Base-by-base conservation (phyloP, 2,113 vertebrate species). In the Psilopsiagon aymara region DNA sequence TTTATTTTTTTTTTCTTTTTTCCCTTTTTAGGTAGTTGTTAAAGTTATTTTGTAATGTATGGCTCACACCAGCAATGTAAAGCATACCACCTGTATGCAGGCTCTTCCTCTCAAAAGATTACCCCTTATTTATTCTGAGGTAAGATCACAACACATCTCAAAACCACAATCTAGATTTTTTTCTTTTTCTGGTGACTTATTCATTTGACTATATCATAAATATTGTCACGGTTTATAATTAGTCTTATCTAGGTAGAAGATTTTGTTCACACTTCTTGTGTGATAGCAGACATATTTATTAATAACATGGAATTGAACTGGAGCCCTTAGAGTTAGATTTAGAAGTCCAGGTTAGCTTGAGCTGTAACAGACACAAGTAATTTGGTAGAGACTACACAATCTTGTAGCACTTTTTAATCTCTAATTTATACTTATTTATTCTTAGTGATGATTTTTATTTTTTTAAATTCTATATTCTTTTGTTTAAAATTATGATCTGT, bases 301-400 rank as follows among this genome's bases (percentile, higher is more conserved):
- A 25, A 2, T 25, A 25, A 13, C 41, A 29, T 81, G n/a, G 35
- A 80, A 44, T 64, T 80, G 77, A 60, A 5, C 6, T 5, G 3
- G 23, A 64, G 15, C 8, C 17, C 11, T 79, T 73, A 37, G 20
- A 35, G 4, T n/a, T 82, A 63, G 46, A 57, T 81, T 67, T 79
- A 1, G 19, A 43, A 78, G 8, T 47, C 7, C 15, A 60, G 47
- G 19, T 71, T 78, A 57, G 18, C 46, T n/a, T 90, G 31, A 78
- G 8, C 17, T 92, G 20, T 33, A 69, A 51, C 9, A 90, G 20
- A 52, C 23, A 59, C 10, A 60, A 39, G 14, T 33, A 0, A 0
- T 80, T 86, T 75, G 7, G 7, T 20, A 82, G 25, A 52, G 16
- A 68, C 13, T 41, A 68, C 28, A 60, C 7, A 39, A 64, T 27